A percentile compares a stretch with the other conserved stretches of the same genome.
Conservation (phyloP, 2,113 vertebrate genomes). For the Turnix velox region DNA sequence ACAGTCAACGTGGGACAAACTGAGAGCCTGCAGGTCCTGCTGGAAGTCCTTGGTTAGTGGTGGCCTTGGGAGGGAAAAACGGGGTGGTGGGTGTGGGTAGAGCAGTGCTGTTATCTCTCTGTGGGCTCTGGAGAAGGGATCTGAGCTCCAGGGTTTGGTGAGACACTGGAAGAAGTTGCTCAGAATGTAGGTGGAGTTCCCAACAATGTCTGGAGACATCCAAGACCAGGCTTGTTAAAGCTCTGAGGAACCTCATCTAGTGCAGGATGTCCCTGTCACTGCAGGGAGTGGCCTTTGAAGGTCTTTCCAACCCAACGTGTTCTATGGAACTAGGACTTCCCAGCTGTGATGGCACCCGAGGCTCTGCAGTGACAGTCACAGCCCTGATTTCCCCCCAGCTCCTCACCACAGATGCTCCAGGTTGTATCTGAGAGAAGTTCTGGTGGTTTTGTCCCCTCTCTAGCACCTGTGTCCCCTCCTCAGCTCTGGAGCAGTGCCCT, state of each 20-base stretch:
- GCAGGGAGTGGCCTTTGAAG: no score
- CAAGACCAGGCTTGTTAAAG: no score
- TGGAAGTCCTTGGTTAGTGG: slow-evolving; percentile 46
- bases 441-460: background rate
- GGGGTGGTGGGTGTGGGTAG: accelerated
- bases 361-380: accelerated
- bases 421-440: background rate
- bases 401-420: accelerated
- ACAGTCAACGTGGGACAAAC: accelerated
- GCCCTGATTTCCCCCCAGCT: background rate
- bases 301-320: no score
- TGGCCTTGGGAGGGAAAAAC: background rate
- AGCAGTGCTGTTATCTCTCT: accelerated
- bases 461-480: background rate
- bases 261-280: no score
- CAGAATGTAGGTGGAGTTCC: no score
- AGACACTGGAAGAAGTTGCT: no score
- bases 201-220: no score
- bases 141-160: no score
- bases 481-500: background rate
- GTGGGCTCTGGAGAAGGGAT: background rate
- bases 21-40: background rate
- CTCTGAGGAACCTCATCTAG: no score
- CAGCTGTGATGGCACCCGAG: accelerated
- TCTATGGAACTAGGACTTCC: no score